Evolutionary conservation across 2,888 invertebrate genomes (phyloP), one percentile per base, ranked within the genome.

Genomic region (Abrostola tripartita): DNA sequence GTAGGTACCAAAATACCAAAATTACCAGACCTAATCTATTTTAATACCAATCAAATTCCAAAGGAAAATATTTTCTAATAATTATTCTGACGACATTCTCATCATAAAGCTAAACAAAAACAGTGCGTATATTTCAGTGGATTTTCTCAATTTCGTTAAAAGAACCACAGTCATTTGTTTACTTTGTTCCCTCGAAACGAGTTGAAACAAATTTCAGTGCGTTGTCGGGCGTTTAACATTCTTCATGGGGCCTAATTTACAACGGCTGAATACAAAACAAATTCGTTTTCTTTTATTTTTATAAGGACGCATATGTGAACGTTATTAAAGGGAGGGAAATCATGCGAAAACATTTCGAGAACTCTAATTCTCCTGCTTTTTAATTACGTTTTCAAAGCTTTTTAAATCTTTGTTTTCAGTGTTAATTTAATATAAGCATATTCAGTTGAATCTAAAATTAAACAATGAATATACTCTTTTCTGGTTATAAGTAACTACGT

Each of bases 151-250:
- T 89, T 88, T 88, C 82, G 81, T 82, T 79, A 83, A 85, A 85
- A 82, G 81, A 87, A 89, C 92, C 92, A 86, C 92, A 90, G 85
- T 83, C 87, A 91, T 92, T 91, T 90, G 87, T 92, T 90, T 85
- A 75, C 76, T 76, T 76, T 71, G 73, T 73, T 72, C 68, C 63
- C 67, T 47, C 77, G 65, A 85, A 89, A 90, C 88, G 85, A 89
- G 88, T 85, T 85, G 71, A 80, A 90, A 87, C 88, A 82, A 89
- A 89, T 88, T 88, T 87, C 81, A 79, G 78, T 81, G 80, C 83
- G 83, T 83, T 78, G 81, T 70, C 78, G 82, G 81, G 77, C 79
- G 88, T 81, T 89, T 88, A 87, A 88, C 87, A 91, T 91, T 90
- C 89, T 76, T 81, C 79, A 68, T 69, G 81, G 69, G 54, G 73